Base-by-base conservation (phyloP, 1,140 invertebrate genomes). In the Aphaenogaster rudis region DNA sequence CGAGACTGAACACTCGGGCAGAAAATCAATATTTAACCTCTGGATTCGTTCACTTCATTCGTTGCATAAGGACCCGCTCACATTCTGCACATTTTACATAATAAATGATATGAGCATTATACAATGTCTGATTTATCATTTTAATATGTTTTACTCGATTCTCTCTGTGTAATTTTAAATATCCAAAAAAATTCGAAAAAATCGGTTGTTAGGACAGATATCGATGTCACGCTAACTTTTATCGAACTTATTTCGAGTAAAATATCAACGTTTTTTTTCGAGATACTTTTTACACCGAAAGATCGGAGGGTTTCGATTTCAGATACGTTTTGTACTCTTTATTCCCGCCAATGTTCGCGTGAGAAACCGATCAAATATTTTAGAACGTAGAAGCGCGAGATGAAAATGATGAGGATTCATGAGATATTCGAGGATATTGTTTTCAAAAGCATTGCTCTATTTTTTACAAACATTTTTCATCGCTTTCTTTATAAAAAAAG, bases 21-120 rank as follows among this genome's bases (percentile, higher is more conserved):
- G 80, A 84, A 82, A 84, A 84, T 84, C 80, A 84, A 84, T 84
- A 84, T 84, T 84, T 84, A 84, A 61, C 80, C 52, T 57, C 50
- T 76, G 54, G 33, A 84, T 63, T 76, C 80, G 54, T 84, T 76
- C 54, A 71, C n/a, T 71, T 61, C 8, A 84, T 76, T 82, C 66
- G 17, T 61, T 61, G 33, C 6, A 63, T 76, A 84, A 84, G 80
- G 15, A 57, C 4, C 13, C 69, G 5, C 17, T 39, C 80, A 57
- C 7, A 71, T 71, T 72, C n/a, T 33, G n/a, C 21, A 28, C n/a
- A 59, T 61, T 59, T 50, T 50, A 61, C 33, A 76, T 48, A 17
- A 17, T 61, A 61, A 84, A 76, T 3, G 52, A 42, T 36, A 63
- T 13, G 36, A 61, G n/a, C 28, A 8, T 52, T 17, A 28, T 28